Percentiles rank a stretch among this genome's conserved stretches.
Evolutionary conservation across 1,140 invertebrate genomes (phyloP).

Genomic region (Drosophila rhopaloa): DNA sequence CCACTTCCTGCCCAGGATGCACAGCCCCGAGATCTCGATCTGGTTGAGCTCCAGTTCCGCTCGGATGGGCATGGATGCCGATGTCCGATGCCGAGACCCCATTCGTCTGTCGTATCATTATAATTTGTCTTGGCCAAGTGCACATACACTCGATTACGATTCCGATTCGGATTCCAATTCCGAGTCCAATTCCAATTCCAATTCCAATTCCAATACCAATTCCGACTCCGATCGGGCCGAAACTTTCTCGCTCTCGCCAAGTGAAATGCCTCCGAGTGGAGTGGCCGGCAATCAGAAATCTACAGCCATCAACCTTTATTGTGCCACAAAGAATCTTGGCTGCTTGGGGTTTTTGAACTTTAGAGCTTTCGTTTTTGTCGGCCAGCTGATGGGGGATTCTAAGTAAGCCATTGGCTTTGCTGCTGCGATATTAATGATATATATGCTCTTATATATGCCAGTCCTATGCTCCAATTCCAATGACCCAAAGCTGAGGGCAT

Average conservation of each 20-base stretch:
- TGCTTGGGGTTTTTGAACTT: constrained; percentile 51
- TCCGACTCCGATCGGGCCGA: constrained; percentile 17
- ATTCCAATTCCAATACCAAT: constrained; percentile 17
- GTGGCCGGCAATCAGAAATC: constrained; percentile 18
- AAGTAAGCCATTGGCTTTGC: neutral
- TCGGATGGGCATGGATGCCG: neutral
- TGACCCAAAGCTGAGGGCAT: constrained; percentile 53
- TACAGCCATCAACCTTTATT: constrained; percentile 44
- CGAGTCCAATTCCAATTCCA: neutral
- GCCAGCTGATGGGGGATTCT: constrained; percentile 62
- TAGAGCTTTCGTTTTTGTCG: constrained; percentile 67
- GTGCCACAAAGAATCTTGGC: constrained; percentile 60
- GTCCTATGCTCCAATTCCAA: constrained; percentile 47
- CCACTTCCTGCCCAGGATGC: constrained; percentile 43
- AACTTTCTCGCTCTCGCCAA: constrained; percentile 59
- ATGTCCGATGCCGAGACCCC: neutral
- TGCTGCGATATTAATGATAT: neutral
- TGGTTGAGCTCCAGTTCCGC: constrained; percentile 11
- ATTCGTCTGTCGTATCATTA: neutral
- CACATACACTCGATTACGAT: constrained; percentile 11
- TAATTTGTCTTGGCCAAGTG: constrained; percentile 12
- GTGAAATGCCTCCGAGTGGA: constrained; percentile 47
- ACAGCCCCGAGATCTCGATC: neutral
- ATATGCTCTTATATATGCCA: neutral
- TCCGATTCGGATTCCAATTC: constrained; percentile 3